phyloP scores from a whole-genome alignment of 2,113 vertebrate species.

The Haplochromis burtoni region DNA sequence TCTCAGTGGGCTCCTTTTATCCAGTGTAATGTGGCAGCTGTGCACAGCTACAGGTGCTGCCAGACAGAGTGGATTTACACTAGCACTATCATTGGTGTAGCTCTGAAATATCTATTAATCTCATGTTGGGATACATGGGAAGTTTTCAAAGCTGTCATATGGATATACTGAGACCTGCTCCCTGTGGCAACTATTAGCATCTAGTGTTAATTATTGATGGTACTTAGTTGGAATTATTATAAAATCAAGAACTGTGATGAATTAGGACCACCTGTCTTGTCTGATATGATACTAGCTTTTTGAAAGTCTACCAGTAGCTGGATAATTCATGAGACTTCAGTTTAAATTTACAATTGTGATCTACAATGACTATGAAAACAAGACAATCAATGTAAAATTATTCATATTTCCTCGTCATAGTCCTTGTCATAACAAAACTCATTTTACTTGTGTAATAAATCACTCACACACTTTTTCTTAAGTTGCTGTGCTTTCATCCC shows the following conservation, averaged over 20 bases:
- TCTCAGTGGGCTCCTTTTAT: constrained; percentile 9
- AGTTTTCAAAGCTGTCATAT: neutral
- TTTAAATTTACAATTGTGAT: neutral
- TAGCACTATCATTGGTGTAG: neutral
- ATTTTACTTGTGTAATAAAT: neutral
- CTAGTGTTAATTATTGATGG: constrained; percentile 5
- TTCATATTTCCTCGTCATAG: neutral
- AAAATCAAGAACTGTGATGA: neutral
- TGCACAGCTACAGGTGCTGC: neutral
- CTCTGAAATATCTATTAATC: constrained; percentile 1
- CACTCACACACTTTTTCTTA: neutral
- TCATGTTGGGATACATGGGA: neutral
- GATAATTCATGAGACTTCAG: neutral
- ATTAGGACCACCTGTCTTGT: neutral
- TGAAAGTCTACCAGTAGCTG: neutral
- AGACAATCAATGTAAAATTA: neutral
- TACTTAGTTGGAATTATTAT: neutral
- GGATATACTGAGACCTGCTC: neutral
- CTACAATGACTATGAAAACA: neutral
- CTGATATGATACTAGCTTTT: neutral
- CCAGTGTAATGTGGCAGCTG: neutral
- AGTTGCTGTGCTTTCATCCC: neutral
- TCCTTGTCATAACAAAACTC: neutral
- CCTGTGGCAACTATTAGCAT: constrained; percentile 9
- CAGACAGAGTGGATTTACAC: neutral